Percentiles rank a stretch among this genome's conserved stretches.
Evolutionary conservation across 2,113 vertebrate species (phyloP).

Genomic region (Thomomys bottae): DNA sequence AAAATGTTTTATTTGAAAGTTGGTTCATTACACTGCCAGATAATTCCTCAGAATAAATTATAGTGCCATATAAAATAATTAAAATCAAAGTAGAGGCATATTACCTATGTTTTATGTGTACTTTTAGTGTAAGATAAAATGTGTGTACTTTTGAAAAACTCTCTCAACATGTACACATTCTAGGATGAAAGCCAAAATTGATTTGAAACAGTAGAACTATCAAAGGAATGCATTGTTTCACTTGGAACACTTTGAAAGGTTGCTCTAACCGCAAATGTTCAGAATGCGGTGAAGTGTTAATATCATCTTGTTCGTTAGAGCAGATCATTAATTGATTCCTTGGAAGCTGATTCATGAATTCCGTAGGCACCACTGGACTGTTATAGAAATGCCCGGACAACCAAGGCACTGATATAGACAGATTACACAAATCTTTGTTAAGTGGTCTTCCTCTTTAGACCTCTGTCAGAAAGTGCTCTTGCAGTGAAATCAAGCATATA

Average conservation of each 20-base stretch:
- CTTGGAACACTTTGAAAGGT: conserved; percentile 25
- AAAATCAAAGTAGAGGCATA: conserved; percentile 26
- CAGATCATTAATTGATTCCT: neutral
- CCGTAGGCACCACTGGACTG: neutral
- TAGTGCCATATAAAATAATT: neutral
- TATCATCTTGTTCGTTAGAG: neutral
- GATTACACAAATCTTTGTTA: neutral
- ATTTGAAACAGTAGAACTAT: neutral
- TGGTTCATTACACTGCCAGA: neutral
- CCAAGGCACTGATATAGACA: neutral
- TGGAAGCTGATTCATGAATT: neutral
- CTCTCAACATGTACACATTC: neutral
- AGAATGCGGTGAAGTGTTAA: neutral
- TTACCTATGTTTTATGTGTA: neutral
- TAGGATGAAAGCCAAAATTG: conserved; percentile 30
- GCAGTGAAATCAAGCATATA: neutral
- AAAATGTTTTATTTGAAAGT: conserved; percentile 31
- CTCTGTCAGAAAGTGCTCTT: neutral
- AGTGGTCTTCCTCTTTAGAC: neutral
- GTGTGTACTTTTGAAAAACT: neutral
- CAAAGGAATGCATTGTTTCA: conserved; percentile 17
- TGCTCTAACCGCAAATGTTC: neutral
- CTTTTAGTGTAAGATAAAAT: neutral
- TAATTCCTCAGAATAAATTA: conserved; percentile 16
- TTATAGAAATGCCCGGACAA: neutral